Base-by-base conservation (phyloP, 2,888 invertebrate genomes). In the Azorinus chamasolen region DNA sequence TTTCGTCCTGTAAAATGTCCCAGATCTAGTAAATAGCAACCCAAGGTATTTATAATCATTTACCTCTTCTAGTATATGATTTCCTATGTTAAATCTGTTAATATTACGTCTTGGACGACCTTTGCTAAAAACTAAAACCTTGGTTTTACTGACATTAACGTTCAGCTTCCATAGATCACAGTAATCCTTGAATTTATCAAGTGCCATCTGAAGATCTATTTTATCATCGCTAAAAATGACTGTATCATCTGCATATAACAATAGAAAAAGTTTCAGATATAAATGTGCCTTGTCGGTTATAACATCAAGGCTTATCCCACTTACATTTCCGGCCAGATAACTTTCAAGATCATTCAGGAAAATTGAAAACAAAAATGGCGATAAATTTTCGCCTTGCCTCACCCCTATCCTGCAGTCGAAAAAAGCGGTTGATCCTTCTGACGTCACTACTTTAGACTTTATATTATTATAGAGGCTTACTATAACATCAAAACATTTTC, bases 221-320 rank as follows among this genome's bases (percentile, higher is more conserved):
- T 22, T 12, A 12, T 18, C 24, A 1, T 51, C 16, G 18, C 24
- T 37, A 18, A 69, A 18, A 27, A 61, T 18, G 1, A 69, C 69
- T 16, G 69, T 61, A 14, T 69, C 69, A 43, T 69, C 69, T 6
- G 27, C 32, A 32, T 32, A 32, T 32, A 32, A 10, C 4, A 32
- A 6, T 6, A 69, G 18, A 45, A 69, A 54, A 14, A 69, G 22
- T 61, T 69, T 27, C 10, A 69, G 32, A 27, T 50, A 69, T 18
- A 51, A 12, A 39, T 51, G 10, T 37, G 6, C 22, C 8, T 32
- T 27, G 22, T 54, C 16, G 5, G 25, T 54, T 24, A n/a, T 27
- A 22, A 20, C 18, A 37, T 41, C 14, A 41, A 12, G 20, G 37
- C 5, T 20, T 57, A 41, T 20, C 10, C 55, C 41, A 41, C 6